These are phyloP conservation scores for Rhynchotus rufescens DNA, from an alignment of 2,797 vertebrate species.

Conservation along the genomic window DNA sequence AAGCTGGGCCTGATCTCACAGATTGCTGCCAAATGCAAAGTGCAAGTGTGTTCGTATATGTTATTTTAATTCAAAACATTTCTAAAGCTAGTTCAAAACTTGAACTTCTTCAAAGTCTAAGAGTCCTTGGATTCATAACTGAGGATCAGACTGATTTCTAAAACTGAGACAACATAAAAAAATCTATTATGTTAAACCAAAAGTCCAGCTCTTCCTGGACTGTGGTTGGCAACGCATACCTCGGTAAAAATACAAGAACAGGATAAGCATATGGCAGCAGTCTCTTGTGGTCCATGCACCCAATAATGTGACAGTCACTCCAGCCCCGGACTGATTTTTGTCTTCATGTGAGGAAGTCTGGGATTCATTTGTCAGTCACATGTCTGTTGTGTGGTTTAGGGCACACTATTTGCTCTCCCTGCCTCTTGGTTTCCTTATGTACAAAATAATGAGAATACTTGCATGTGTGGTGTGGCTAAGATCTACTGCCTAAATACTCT, in stretches of 20 bases:
- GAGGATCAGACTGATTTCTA: conserved; percentile 3
- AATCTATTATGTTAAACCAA: background rate
- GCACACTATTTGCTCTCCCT: background rate
- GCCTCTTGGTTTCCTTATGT: background rate
- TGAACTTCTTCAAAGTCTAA: background rate
- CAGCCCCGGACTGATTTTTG: background rate
- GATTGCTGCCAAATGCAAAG: conserved; percentile 22
- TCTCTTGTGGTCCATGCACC: background rate
- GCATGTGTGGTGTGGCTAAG: background rate
- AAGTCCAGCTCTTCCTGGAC: background rate
- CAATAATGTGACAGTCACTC: background rate
- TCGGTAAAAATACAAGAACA: background rate
- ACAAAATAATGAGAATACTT: background rate
- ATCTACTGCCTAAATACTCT: accelerated
- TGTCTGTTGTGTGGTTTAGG: background rate
- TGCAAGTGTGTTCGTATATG: conserved; percentile 34
- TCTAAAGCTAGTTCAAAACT: conserved; percentile 18
- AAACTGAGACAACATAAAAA: background rate
- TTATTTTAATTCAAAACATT: conserved; percentile 42
- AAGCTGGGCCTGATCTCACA: conserved; percentile 5
- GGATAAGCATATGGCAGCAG: background rate
- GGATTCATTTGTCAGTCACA: background rate
- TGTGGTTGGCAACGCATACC: conserved; percentile 12
- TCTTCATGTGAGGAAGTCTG: background rate
- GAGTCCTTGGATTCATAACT: background rate